These are phyloP conservation scores for Hypsibius dujardini DNA, from an alignment of 1,140 invertebrate genomes.

Conservation along the genomic window DNA sequence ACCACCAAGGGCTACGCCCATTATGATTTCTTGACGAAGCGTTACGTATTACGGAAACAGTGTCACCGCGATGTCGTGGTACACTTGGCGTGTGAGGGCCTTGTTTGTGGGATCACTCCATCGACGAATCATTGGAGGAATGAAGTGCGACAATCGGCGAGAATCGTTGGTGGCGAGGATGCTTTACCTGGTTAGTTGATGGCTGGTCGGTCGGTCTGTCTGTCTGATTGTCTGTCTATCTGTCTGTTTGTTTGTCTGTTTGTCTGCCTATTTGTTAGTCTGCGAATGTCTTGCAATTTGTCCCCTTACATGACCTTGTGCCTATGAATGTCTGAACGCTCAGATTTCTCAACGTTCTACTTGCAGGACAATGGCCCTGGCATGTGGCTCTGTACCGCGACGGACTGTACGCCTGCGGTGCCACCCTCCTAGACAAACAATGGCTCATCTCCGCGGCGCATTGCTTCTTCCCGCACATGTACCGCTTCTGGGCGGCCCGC, in stretches of 20 bases:
- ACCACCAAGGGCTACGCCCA: background rate
- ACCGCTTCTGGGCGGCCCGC: conserved; percentile 23
- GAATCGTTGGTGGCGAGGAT: conserved; percentile 12
- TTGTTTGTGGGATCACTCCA: conserved; percentile 5
- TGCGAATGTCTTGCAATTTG: too few species aligned
- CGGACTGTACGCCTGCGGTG: conserved; percentile 47
- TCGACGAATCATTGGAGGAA: conserved; percentile 8
- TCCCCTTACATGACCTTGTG: too few species aligned
- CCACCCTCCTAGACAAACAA: conserved; percentile 49
- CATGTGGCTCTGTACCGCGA: conserved; percentile 21
- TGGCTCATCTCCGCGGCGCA: conserved; percentile 56
- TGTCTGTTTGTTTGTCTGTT: too few species aligned
- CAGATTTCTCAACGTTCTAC: too few species aligned
- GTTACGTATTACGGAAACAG: conserved; percentile 1
- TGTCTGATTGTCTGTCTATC: too few species aligned
- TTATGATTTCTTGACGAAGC: conserved; percentile 14
- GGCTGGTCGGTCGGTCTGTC: too few species aligned
- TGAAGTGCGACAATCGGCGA: conserved; percentile 1
- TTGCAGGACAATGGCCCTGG: conserved; percentile 7
- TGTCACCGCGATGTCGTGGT: conserved; percentile 13
- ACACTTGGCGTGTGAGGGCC: background rate
- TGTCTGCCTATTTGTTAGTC: too few species aligned
- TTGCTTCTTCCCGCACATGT: conserved; percentile 39
- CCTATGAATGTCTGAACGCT: too few species aligned
- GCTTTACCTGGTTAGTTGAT: background rate